Evolutionary conservation across 2,113 vertebrate species (phyloP), one percentile per base, ranked within the genome.

Genomic region (Gymnocephalus cernua): DNA sequence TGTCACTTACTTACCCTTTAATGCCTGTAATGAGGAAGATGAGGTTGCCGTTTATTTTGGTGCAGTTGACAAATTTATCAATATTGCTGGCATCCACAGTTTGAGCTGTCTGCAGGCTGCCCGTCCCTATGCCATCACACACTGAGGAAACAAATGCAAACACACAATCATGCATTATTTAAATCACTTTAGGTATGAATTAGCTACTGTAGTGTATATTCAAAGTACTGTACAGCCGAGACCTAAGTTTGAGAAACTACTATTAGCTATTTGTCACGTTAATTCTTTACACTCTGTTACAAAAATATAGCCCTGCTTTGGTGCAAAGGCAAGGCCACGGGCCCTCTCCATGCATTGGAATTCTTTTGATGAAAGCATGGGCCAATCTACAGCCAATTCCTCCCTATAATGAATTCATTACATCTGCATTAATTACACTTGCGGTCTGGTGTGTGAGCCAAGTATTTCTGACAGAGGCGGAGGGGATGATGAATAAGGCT

Each of bases 31-130:
- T 97, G 65, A 99, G 97, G 91, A 99, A 99, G 92, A 99, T 97
- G 72, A 99, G 95, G 91, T 99, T 99, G 79, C 98, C 98, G 51
- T 99, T 99, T 95, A 99, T 99, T 94, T 99, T 99, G 80, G 98
- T 99, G 84, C 98, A 99, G 95, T 99, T 99, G 84, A 98, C 93
- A 83, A 99, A 99, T 85, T 96, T 98, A 84, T 99, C 96, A 3
- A 99, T 98, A 88, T 99, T 99, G 93, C 96, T 99, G 86, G 98
- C 97, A 84, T 99, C 98, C 87, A 99, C 98, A 0, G 98, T 99
- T 89, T 99, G 98, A 35, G 96, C 96, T 0, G 95, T 93, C 89
- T 96, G 95, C 90, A 99, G 88, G n/a, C 96, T 97, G 48, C 97
- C 98, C 0, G 98, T 99, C 21, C 98, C 98, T 6, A 99, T 99